phyloP scores from a whole-genome alignment of 2,113 vertebrate genomes.

The Lepidiolamprologus cunningtoni region DNA sequence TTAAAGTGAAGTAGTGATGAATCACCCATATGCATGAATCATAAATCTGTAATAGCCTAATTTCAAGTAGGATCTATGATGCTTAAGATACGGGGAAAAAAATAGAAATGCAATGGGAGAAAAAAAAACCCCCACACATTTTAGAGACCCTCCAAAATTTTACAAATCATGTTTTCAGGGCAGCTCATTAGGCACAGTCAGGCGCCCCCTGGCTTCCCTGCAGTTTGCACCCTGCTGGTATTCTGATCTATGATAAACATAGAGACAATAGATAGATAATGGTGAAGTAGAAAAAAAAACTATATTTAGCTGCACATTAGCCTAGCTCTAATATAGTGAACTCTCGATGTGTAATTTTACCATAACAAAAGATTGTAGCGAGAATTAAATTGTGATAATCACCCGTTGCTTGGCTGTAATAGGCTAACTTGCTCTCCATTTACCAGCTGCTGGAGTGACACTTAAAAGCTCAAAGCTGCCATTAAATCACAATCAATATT shows the following conservation, averaged over 20 bases:
- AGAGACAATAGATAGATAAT: not conserved
- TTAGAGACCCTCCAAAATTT: not conserved
- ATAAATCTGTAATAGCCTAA: not conserved
- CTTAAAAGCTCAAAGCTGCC: not conserved
- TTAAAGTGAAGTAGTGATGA: not conserved
- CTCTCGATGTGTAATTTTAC: not conserved
- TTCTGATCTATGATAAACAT: not conserved
- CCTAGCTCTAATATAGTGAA: not conserved
- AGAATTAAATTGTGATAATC: not conserved
- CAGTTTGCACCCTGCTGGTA: not conserved
- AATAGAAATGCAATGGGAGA: not conserved
- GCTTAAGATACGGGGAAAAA: not conserved
- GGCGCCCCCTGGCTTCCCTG: not conserved
- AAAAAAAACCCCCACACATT: rapidly evolving
- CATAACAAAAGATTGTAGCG: not conserved
- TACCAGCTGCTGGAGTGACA: not conserved
- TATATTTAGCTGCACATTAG: not conserved
- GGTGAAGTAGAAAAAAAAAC: not conserved
- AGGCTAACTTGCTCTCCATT: not conserved
- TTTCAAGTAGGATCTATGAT: not conserved
- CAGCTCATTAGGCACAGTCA: not conserved
- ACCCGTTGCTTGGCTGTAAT: not conserved
- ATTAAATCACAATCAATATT: not conserved
- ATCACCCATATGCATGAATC: not conserved
- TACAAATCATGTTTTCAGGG: not conserved